Evolutionary conservation across 2,888 invertebrate species (phyloP).

Genomic region (Proisotoma minuta): DNA sequence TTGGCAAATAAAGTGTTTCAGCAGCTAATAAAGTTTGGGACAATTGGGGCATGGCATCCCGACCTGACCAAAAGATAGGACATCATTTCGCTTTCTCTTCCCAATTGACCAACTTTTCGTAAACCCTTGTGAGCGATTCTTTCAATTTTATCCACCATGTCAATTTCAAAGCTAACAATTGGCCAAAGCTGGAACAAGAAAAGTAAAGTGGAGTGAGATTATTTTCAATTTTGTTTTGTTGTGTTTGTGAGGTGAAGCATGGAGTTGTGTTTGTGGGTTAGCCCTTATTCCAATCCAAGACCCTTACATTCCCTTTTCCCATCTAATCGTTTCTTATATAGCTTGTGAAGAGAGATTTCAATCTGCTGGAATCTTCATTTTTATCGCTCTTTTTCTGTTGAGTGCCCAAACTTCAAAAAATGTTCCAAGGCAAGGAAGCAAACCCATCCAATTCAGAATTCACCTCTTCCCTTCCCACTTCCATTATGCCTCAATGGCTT

Average conservation of each 20-base stretch:
- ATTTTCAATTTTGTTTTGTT: background rate
- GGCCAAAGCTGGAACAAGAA: background rate
- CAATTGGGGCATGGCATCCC: background rate
- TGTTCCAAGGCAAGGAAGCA: background rate
- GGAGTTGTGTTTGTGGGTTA: background rate
- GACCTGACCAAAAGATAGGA: background rate
- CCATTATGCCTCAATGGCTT: background rate
- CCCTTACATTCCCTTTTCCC: background rate
- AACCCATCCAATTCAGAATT: slow-evolving; percentile 13
- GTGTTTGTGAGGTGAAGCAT: background rate
- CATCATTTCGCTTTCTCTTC: too few relatives aligned
- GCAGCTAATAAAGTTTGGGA: background rate
- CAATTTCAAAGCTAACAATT: too few relatives aligned
- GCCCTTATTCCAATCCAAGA: background rate
- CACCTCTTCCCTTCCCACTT: background rate
- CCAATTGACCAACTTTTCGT: too few relatives aligned
- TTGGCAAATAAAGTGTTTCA: background rate
- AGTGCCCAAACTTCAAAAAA: slow-evolving; percentile 13
- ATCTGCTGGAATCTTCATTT: slow-evolving; percentile 13
- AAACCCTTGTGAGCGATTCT: too few relatives aligned
- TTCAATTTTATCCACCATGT: too few relatives aligned
- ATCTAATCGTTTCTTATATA: too few relatives aligned
- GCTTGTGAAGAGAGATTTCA: slow-evolving; percentile 8
- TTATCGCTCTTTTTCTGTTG: slow-evolving; percentile 21
- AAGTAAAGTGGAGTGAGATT: background rate